Evolutionary conservation across 2,888 invertebrate genomes (phyloP).

Genomic region (Caenorhabditis japonica): DNA sequence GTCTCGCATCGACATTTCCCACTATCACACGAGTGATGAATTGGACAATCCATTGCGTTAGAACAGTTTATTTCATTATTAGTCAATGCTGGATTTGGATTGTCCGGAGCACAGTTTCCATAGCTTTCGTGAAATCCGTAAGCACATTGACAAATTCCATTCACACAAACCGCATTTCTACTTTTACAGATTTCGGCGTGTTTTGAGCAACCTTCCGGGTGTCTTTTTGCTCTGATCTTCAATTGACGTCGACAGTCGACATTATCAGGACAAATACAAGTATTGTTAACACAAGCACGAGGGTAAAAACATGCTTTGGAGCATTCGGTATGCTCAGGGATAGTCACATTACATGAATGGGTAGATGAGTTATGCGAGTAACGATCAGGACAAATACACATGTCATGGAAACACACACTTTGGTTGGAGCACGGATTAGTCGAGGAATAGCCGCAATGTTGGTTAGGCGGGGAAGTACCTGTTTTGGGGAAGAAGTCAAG

Average conservation of each 20-base stretch:
- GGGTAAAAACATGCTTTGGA: slow-evolving; percentile 40
- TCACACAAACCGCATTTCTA: slow-evolving; percentile 64
- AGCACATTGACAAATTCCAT: slow-evolving; percentile 64
- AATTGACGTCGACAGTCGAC: slow-evolving; percentile 14
- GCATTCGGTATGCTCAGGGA: slow-evolving; percentile 33
- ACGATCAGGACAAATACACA: slow-evolving; percentile 51
- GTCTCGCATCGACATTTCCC: slow-evolving; percentile 56
- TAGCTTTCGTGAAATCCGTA: slow-evolving; percentile 49
- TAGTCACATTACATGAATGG: slow-evolving; percentile 30
- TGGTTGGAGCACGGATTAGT: slow-evolving; percentile 49
- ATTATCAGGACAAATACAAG: slow-evolving; percentile 48
- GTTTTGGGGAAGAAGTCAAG: slow-evolving; percentile 6
- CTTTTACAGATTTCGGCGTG: slow-evolving; percentile 59
- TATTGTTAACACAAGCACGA: slow-evolving; percentile 38
- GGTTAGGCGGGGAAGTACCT: slow-evolving; percentile 47
- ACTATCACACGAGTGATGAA: slow-evolving; percentile 40
- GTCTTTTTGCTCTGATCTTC: slow-evolving; percentile 7
- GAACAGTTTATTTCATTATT: slow-evolving; percentile 15
- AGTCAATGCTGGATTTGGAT: neutral
- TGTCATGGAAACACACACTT: slow-evolving; percentile 54
- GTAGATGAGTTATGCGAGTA: slow-evolving; percentile 39
- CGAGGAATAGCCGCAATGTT: slow-evolving; percentile 45
- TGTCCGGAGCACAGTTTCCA: slow-evolving; percentile 30
- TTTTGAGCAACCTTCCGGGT: slow-evolving; percentile 46
- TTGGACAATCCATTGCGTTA: slow-evolving; percentile 24